Base-by-base conservation (phyloP, 2,888 invertebrate genomes). In the Diarsia rubi region DNA sequence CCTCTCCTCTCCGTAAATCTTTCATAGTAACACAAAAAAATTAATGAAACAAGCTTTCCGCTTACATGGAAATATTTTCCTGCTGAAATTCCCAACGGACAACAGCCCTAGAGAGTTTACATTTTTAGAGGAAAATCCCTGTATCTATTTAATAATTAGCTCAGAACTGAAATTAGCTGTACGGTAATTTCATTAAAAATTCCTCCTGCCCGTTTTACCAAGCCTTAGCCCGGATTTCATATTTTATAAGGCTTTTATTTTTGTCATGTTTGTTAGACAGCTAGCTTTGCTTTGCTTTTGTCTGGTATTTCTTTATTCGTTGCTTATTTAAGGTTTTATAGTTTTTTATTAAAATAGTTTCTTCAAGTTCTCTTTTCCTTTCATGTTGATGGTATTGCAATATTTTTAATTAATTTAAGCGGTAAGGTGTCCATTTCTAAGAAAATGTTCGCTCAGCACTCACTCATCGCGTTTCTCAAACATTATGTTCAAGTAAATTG, bases 401-500 rank as follows among this genome's bases (percentile, higher is more conserved):
- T 74, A 16, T 63, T 59, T 67, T 77, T 45, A 49, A 79, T 81
- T 75, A 19, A 63, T 52, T 57, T 64, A 59, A 79, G 44, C 75
- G 21, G 37, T 42, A 47, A 67, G 76, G 73, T 75, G 52, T 59
- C 24, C 24, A 24, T 65, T 80, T 72, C 77, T 77, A 60, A 81
- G 60, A 72, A 80, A 37, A 72, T 72, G 24, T 66, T 72, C 60
- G 52, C 27, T 54, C 67, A 64, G 44, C 47, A 67, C 52, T 74
- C 72, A 73, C 52, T 73, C 69, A 68, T 69, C 71, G 31, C 44
- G 49, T 57, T 47, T 62, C 65, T 75, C 19, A 70, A 76, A 54
- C 69, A 69, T 68, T 49, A 76, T 49, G 64, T 57, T 78, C 73
- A 62, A 73, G 64, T 57, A 66, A 69, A 85, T 85, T 77, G 80